Percentiles rank a stretch among this genome's conserved stretches.
These are phyloP conservation scores for Trinorchestia longiramus DNA, from an alignment of 1,140 invertebrate genomes.

Conservation along the genomic window DNA sequence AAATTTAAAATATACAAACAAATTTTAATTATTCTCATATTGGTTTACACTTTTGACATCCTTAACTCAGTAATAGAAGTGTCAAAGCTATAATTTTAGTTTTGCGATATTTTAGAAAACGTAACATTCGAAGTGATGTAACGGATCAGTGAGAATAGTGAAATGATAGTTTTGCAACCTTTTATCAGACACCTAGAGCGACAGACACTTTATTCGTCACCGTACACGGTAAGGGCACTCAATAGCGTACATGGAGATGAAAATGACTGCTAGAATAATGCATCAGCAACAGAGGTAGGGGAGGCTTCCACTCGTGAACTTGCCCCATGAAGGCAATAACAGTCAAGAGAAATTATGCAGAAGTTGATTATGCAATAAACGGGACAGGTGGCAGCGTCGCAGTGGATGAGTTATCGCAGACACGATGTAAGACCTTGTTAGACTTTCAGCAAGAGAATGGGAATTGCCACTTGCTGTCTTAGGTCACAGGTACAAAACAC, in stretches of 20 bases:
- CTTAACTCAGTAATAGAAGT: not conserved
- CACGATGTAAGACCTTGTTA: not conserved
- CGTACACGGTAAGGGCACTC: not conserved
- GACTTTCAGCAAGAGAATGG: not conserved
- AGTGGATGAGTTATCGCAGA: not conserved
- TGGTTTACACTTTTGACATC: not conserved
- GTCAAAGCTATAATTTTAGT: not conserved
- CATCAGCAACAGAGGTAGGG: not conserved
- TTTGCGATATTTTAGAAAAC: not conserved
- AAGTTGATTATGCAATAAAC: constrained; percentile 9
- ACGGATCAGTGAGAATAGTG: not conserved
- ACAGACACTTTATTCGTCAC: not conserved
- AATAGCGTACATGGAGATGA: not conserved
- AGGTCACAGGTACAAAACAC: not conserved
- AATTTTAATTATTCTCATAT: not conserved
- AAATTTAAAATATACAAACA: not conserved
- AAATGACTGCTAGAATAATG: not conserved
- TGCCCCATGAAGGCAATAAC: not conserved
- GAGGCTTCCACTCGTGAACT: not conserved
- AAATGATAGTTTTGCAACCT: not conserved
- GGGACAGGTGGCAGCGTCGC: not conserved
- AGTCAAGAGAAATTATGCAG: not conserved
- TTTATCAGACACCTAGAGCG: not conserved
- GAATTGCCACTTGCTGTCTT: not conserved
- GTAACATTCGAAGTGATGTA: not conserved